Evolutionary conservation across 2,113 vertebrate genomes (phyloP).

Genomic region (Seriola quinqueradiata): DNA sequence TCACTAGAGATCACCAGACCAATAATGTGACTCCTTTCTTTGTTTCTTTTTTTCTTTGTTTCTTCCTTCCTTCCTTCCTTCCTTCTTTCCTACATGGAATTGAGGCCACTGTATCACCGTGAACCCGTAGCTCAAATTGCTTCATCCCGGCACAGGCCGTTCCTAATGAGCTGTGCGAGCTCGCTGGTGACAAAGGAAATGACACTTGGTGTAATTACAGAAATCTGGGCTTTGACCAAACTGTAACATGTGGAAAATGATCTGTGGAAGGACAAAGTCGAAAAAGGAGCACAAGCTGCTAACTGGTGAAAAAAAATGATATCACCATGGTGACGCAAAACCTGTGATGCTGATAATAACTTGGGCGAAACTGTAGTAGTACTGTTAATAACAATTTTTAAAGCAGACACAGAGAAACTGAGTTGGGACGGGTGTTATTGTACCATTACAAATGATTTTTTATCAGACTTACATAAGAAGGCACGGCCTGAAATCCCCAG

Average conservation of each 20-base stretch:
- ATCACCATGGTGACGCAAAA: slow-evolving; percentile 10
- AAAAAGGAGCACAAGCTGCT: neutral
- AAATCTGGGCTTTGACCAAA: slow-evolving; percentile 51
- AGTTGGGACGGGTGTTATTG: slow-evolving; percentile 3
- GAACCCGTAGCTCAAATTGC: slow-evolving; percentile 28
- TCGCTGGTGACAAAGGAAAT: slow-evolving; percentile 47
- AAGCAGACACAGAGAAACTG: neutral
- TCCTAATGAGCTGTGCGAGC: slow-evolving; percentile 59
- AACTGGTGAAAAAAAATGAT: no score
- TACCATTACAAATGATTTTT: slow-evolving; percentile 22
- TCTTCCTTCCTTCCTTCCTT: neutral
- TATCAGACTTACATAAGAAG: slow-evolving; percentile 48
- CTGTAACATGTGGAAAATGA: slow-evolving; percentile 38
- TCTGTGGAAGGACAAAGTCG: neutral
- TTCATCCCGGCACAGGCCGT: slow-evolving; percentile 40
- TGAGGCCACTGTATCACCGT: slow-evolving; percentile 20
- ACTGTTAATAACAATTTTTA: neutral
- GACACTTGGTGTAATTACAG: slow-evolving; percentile 52
- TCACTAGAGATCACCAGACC: slow-evolving; percentile 11
- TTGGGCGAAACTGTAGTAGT: neutral
- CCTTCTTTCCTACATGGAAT: slow-evolving; percentile 24
- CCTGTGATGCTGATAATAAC: neutral
- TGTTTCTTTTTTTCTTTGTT: neutral
- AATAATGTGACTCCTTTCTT: slow-evolving; percentile 1
- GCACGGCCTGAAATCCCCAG: slow-evolving; percentile 45